These are phyloP conservation scores for Cantharis flavilabris DNA, from an alignment of 2,888 invertebrate species.

Conservation along the genomic window DNA sequence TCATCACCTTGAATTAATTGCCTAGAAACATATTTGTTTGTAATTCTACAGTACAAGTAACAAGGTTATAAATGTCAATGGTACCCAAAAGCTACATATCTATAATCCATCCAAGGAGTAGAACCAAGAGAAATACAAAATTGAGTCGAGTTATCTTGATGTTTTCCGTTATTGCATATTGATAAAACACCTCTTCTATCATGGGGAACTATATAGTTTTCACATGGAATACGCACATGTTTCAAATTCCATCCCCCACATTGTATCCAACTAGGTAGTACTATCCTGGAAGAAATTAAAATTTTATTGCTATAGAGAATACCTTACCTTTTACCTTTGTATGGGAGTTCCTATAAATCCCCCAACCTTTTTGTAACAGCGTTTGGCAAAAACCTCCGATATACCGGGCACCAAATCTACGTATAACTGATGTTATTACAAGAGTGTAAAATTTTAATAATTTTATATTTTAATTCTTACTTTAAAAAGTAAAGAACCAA, in stretches of 20 bases:
- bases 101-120: slow-evolving; percentile 71
- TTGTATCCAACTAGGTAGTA: slow-evolving; percentile 73
- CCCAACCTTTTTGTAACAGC: slow-evolving; percentile 56
- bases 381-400: slow-evolving; percentile 62
- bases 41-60: too few relatives aligned
- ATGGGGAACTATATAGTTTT: slow-evolving; percentile 69
- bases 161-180: slow-evolving; percentile 71
- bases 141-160: slow-evolving; percentile 69
- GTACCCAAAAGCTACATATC: slow-evolving; percentile 75
- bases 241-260: slow-evolving; percentile 62
- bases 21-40: too few relatives aligned
- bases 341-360: slow-evolving; percentile 63
- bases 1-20: slow-evolving; percentile 70
- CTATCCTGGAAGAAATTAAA: slow-evolving; percentile 56
- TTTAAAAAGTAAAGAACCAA: slow-evolving; percentile 64
- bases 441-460: slow-evolving; percentile 5
- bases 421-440: slow-evolving; percentile 57
- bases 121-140: slow-evolving; percentile 71
- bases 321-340: slow-evolving; percentile 53
- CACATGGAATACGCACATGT: slow-evolving; percentile 60
- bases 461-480: slow-evolving; percentile 50
- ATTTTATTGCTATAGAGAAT: neutral
- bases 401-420: slow-evolving; percentile 63
- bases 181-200: slow-evolving; percentile 71
- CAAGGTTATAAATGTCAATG: neutral